A percentile compares a stretch with the other conserved stretches of the same genome.
phyloP scores from a whole-genome alignment of 2,797 vertebrate genomes.

The Eutrigla gurnardus region DNA sequence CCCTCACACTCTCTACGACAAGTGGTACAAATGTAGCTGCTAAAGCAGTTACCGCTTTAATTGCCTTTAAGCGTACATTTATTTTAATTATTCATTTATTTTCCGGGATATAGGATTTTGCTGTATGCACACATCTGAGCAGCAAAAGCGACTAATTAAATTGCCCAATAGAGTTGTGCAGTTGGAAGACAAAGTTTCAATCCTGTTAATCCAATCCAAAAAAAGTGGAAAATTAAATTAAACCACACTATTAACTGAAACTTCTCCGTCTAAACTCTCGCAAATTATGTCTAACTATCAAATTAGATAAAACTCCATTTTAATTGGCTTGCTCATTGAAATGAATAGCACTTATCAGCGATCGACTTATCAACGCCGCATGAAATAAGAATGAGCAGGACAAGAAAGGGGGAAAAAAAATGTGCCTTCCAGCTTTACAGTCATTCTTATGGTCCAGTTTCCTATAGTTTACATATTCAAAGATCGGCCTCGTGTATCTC shows the following conservation, averaged over 20 bases:
- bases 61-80: conserved; percentile 84
- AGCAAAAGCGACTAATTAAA: conserved; percentile 80
- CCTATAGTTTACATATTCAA: conserved; percentile 63
- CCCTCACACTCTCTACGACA: conserved; percentile 69
- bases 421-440: conserved; percentile 59
- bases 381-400: conserved; percentile 72
- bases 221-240: conserved; percentile 82
- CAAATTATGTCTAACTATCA: conserved; percentile 85
- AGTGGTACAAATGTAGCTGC: conserved; percentile 76
- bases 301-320: conserved; percentile 86
- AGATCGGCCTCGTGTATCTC: conserved; percentile 56
- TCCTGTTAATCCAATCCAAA: conserved; percentile 77
- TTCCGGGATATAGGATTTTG: conserved; percentile 74
- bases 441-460: conserved; percentile 60
- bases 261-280: conserved; percentile 80
- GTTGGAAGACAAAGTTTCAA: conserved; percentile 81
- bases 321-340: conserved; percentile 86
- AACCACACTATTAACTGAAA: conserved; percentile 77
- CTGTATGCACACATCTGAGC: conserved; percentile 71
- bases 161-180: conserved; percentile 73
- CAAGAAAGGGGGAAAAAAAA: conserved; percentile 56
- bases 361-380: conserved; percentile 84
- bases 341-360: conserved; percentile 87
- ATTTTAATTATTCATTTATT: conserved; percentile 84
- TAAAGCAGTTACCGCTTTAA: conserved; percentile 80